phyloP scores from a whole-genome alignment of 2,113 vertebrate species.

The Amazona vittata region DNA sequence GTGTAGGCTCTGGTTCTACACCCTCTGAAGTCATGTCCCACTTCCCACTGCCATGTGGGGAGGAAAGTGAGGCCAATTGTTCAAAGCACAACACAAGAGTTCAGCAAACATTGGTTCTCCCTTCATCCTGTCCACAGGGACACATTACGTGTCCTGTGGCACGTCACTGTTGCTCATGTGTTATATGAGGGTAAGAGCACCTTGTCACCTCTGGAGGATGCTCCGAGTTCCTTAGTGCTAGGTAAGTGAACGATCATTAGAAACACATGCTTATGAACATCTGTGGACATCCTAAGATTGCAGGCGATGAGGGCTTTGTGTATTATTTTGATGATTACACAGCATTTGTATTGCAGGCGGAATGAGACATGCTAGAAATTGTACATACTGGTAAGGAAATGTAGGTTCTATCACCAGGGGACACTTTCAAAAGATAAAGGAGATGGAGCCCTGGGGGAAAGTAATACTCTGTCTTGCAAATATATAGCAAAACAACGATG shows the following conservation, averaged over 20 bases:
- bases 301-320: not conserved
- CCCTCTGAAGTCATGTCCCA: not conserved
- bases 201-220: not conserved
- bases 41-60: rapidly evolving
- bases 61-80: not conserved
- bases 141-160: rapidly evolving
- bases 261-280: not conserved
- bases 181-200: not conserved
- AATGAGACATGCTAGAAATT: not conserved
- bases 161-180: not conserved
- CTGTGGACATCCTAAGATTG: not conserved
- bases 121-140: rapidly evolving
- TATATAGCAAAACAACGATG: not conserved
- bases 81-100: not conserved
- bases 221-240: not conserved
- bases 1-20: not conserved
- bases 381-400: not conserved
- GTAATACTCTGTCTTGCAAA: not conserved
- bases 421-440: conserved; percentile 16
- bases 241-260: rapidly evolving
- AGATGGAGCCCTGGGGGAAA: not conserved
- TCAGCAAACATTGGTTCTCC: not conserved
- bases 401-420: not conserved
- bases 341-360: not conserved
- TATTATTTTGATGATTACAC: not conserved